These are phyloP conservation scores for Fistularia commersonii DNA, from an alignment of 2,797 vertebrate genomes.

Conservation along the genomic window DNA sequence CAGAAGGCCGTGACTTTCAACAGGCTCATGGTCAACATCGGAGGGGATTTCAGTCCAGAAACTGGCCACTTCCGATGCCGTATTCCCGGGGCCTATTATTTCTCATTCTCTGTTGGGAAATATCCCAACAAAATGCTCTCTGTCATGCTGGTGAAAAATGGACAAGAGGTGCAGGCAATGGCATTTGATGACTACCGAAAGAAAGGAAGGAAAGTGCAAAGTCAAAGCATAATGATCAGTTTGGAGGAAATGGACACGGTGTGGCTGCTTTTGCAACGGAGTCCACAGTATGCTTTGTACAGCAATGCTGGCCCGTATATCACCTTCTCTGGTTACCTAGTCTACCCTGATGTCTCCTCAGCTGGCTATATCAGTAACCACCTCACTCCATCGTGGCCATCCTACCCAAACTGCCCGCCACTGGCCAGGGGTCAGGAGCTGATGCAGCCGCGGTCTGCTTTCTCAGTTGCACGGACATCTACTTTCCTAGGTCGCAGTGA, in stretches of 20 bases:
- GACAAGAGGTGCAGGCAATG: constrained; percentile 77
- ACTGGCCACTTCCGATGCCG: constrained; percentile 74
- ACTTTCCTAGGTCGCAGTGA: constrained; percentile 64
- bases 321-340: constrained; percentile 79
- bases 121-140: constrained; percentile 79
- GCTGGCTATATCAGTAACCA: constrained; percentile 64
- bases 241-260: constrained; percentile 76
- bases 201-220: constrained; percentile 76
- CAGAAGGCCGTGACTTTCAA: constrained; percentile 76
- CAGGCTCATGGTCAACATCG: constrained; percentile 73
- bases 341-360: constrained; percentile 64
- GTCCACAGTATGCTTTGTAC: constrained; percentile 74
- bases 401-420: constrained; percentile 55
- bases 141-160: constrained; percentile 79
- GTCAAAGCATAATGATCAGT: constrained; percentile 76
- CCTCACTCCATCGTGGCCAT: constrained; percentile 38
- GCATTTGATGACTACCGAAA: constrained; percentile 75
- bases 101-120: constrained; percentile 78
- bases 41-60: constrained; percentile 76
- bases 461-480: constrained; percentile 77
- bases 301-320: constrained; percentile 78
- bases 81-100: constrained; percentile 76
- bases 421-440: constrained; percentile 15
- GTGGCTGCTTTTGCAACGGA: constrained; percentile 73
- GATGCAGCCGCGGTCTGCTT: constrained; percentile 70